These are phyloP conservation scores for Tiliacea citrago DNA, from an alignment of 2,888 invertebrate species.

Conservation along the genomic window DNA sequence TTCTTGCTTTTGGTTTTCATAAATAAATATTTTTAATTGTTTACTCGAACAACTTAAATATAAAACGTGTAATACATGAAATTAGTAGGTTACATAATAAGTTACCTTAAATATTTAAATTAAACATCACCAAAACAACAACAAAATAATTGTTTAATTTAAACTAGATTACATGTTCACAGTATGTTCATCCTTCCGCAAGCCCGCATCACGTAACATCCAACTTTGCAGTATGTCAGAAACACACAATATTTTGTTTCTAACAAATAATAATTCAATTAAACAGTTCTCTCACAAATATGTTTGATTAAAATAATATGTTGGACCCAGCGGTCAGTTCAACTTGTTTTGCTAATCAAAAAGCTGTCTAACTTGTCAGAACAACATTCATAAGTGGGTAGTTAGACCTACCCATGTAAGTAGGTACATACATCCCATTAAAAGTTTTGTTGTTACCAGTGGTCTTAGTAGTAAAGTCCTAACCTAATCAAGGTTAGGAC, in stretches of 20 bases:
- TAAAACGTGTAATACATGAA: too few relatives aligned
- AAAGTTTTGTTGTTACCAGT: not conserved
- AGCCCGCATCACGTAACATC: constrained; percentile 19
- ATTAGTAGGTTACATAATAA: too few relatives aligned
- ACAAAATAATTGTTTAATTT: constrained; percentile 29
- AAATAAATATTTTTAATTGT: too few relatives aligned
- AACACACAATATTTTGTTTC: constrained; percentile 56
- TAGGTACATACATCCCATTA: not conserved
- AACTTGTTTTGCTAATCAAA: constrained; percentile 46
- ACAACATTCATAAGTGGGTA: constrained; percentile 34
- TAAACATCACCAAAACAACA: not conserved
- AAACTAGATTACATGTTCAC: not conserved
- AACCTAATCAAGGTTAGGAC: not conserved
- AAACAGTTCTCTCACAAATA: constrained; percentile 36
- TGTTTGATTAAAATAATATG: constrained; percentile 60
- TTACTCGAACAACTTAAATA: too few relatives aligned
- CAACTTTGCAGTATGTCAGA: constrained; percentile 48
- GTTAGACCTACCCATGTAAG: not conserved
- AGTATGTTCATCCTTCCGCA: constrained; percentile 20
- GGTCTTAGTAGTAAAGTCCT: too few relatives aligned
- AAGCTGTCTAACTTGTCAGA: constrained; percentile 48
- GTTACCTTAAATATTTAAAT: not conserved
- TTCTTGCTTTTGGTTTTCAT: too few relatives aligned
- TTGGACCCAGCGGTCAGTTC: constrained; percentile 25
- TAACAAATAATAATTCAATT: constrained; percentile 61